A percentile compares a stretch with the other conserved stretches of the same genome.
phyloP scores from a whole-genome alignment of 2,888 invertebrate genomes.

The Podabrus alpinus region DNA sequence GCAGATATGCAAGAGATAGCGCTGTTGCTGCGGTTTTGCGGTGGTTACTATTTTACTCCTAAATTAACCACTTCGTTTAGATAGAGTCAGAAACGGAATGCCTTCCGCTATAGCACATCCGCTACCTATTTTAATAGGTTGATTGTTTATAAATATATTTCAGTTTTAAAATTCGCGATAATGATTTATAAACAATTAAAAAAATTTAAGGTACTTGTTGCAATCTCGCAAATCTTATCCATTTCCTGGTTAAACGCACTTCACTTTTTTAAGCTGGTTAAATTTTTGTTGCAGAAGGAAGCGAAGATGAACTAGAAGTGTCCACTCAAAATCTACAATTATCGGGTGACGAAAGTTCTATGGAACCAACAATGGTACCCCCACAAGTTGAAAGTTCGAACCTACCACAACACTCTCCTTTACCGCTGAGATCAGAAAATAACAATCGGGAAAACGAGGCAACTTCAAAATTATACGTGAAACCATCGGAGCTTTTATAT shows the following conservation, averaged over 20 bases:
- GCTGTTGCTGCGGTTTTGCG: conserved; percentile 18
- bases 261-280: conserved; percentile 19
- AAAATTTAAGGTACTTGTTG: background rate
- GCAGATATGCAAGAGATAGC: conserved; percentile 23
- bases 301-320: conserved; percentile 64
- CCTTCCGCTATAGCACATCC: conserved; percentile 35
- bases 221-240: background rate
- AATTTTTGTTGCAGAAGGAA: conserved; percentile 60
- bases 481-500: conserved; percentile 42
- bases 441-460: conserved; percentile 32
- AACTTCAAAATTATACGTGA: conserved; percentile 38
- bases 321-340: conserved; percentile 38
- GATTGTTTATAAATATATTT: background rate
- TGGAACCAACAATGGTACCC: conserved; percentile 45
- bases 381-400: conserved; percentile 35
- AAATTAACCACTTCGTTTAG: conserved; percentile 32
- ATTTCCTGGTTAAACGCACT: background rate
- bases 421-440: conserved; percentile 16
- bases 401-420: conserved; percentile 9
- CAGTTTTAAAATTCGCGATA: background rate
- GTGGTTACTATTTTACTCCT: conserved; percentile 31
- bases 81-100: conserved; percentile 28
- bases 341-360: conserved; percentile 42
- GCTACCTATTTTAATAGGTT: conserved; percentile 9
- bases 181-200: background rate